Conservation (phyloP, 2,113 vertebrate species). For the Microcebus lehilahytsara region DNA sequence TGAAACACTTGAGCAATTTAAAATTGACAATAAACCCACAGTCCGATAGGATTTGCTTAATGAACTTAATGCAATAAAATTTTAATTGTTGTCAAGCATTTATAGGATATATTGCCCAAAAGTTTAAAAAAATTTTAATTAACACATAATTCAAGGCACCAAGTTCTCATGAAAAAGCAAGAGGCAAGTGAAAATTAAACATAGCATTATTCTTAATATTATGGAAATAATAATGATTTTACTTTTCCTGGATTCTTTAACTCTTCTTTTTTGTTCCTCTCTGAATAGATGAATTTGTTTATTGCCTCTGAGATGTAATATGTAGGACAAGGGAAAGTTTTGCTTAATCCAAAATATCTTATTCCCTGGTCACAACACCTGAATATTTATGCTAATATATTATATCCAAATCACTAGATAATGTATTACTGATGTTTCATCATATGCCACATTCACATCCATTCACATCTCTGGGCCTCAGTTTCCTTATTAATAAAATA, state of each 20-base stretch:
- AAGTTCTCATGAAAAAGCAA: background rate
- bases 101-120: background rate
- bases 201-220: background rate
- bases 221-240: background rate
- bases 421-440: background rate
- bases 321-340: background rate
- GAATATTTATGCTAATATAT: background rate
- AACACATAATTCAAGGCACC: conserved; percentile 9
- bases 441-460: background rate
- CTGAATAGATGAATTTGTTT: background rate
- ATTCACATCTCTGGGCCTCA: background rate
- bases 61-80: conserved; percentile 57
- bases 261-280: background rate
- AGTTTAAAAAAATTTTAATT: conserved; percentile 60
- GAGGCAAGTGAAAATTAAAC: conserved; percentile 12
- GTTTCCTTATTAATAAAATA: background rate
- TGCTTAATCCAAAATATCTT: background rate
- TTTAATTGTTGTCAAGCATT: conserved; percentile 45
- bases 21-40: conserved; percentile 61
- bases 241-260: background rate
- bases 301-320: background rate
- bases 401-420: background rate
- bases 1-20: conserved; percentile 66
- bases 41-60: conserved; percentile 52
- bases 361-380: background rate